These are phyloP conservation scores for Brachyrhaphis roseni DNA, from an alignment of 2,797 vertebrate genomes.

Conservation along the genomic window DNA sequence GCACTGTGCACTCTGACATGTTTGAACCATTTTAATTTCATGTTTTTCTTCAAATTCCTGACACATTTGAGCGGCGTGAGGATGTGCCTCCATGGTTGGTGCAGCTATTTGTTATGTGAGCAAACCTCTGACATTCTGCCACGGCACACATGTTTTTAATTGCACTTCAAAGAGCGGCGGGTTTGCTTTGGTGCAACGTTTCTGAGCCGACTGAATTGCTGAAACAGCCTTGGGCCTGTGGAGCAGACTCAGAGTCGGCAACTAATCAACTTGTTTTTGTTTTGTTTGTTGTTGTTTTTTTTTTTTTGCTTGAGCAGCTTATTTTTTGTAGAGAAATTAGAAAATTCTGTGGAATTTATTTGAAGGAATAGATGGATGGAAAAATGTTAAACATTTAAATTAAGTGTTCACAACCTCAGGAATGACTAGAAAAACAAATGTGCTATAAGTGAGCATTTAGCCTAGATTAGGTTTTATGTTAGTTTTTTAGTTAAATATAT, in stretches of 20 bases:
- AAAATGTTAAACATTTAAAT: background rate
- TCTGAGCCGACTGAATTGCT: constrained; percentile 35
- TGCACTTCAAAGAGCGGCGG: constrained; percentile 64
- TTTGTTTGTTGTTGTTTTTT: constrained; percentile 21
- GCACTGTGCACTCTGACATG: background rate
- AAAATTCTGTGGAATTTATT: no score
- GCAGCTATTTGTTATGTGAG: background rate
- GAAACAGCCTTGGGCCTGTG: constrained; percentile 39
- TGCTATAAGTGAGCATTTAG: background rate
- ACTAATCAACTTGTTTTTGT: constrained; percentile 38
- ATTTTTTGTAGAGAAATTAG: constrained; percentile 9
- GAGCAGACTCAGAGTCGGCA: constrained; percentile 28
- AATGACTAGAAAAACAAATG: constrained; percentile 3
- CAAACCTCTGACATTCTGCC: constrained; percentile 48
- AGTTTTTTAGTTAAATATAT: no score
- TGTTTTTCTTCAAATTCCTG: background rate
- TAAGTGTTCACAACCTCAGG: background rate
- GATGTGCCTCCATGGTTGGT: background rate
- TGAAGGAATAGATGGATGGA: background rate
- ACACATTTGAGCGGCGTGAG: background rate
- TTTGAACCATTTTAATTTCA: background rate
- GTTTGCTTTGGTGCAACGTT: constrained; percentile 43
- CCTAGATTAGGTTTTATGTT: background rate
- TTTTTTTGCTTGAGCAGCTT: constrained; percentile 15
- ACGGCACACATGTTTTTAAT: constrained; percentile 60